Percentiles rank a stretch among this genome's conserved stretches.
These are phyloP conservation scores for Illadopsis cleaveri DNA, from an alignment of 2,113 vertebrate species.

Conservation along the genomic window DNA sequence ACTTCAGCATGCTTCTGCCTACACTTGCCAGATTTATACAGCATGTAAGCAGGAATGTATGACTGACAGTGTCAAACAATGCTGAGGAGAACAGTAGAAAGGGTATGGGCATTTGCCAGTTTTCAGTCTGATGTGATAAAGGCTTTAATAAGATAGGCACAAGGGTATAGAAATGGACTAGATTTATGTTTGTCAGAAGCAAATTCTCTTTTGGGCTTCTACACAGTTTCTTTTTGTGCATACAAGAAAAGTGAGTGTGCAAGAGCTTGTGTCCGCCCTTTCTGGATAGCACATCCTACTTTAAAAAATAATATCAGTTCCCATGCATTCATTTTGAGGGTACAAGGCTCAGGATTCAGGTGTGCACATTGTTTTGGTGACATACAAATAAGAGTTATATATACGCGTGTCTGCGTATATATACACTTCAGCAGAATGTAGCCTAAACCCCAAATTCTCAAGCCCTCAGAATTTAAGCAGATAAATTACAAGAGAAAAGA, in stretches of 20 bases:
- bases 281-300: background rate
- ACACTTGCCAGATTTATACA: constrained; percentile 10
- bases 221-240: background rate
- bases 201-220: background rate
- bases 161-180: background rate
- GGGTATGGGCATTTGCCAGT: constrained; percentile 1
- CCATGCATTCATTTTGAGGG: background rate
- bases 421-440: background rate
- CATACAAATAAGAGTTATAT: background rate
- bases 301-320: background rate
- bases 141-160: background rate
- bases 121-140: background rate
- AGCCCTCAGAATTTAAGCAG: background rate
- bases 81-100: background rate
- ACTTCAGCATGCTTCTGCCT: constrained; percentile 2
- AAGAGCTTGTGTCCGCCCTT: background rate
- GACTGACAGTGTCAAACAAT: constrained; percentile 2
- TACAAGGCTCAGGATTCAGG: background rate
- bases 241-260: background rate
- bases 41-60: background rate
- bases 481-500: background rate
- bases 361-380: background rate
- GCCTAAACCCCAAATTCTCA: background rate
- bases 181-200: background rate
- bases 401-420: accelerated